These are phyloP conservation scores for Pammene fasciana DNA, from an alignment of 2,888 invertebrate genomes.

Conservation along the genomic window DNA sequence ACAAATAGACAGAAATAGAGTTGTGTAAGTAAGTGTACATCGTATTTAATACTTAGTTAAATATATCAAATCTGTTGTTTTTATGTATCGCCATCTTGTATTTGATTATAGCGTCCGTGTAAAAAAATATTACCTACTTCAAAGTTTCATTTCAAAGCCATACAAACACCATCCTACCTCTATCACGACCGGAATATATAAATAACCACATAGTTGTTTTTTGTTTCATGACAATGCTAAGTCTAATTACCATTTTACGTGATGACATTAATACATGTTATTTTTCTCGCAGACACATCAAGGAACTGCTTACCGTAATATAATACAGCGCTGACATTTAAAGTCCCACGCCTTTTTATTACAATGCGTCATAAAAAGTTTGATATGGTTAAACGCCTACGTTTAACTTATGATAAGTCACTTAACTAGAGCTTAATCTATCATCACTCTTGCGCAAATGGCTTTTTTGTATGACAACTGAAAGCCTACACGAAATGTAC, in stretches of 20 bases:
- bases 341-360: slow-evolving; percentile 33
- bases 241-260: slow-evolving; percentile 21
- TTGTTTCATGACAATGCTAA: slow-evolving; percentile 15
- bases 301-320: slow-evolving; percentile 30
- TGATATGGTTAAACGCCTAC: slow-evolving; percentile 40
- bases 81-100: no score
- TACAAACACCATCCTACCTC: neutral
- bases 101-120: no score
- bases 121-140: neutral
- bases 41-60: no score
- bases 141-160: neutral
- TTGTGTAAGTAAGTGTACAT: no score
- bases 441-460: slow-evolving; percentile 37
- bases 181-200: slow-evolving; percentile 1
- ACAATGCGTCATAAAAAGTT: slow-evolving; percentile 38
- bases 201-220: slow-evolving; percentile 27
- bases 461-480: slow-evolving; percentile 17
- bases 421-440: slow-evolving; percentile 34
- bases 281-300: slow-evolving; percentile 27
- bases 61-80: no score
- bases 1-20: no score
- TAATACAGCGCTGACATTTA: slow-evolving; percentile 37
- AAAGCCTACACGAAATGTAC: slow-evolving; percentile 26
- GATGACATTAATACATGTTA: slow-evolving; percentile 33
- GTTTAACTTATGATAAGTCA: slow-evolving; percentile 28